Percentiles rank a stretch among this genome's conserved stretches.
Evolutionary conservation across 2,797 vertebrate species (phyloP).

Genomic region (Micrastur ruficollis): DNA sequence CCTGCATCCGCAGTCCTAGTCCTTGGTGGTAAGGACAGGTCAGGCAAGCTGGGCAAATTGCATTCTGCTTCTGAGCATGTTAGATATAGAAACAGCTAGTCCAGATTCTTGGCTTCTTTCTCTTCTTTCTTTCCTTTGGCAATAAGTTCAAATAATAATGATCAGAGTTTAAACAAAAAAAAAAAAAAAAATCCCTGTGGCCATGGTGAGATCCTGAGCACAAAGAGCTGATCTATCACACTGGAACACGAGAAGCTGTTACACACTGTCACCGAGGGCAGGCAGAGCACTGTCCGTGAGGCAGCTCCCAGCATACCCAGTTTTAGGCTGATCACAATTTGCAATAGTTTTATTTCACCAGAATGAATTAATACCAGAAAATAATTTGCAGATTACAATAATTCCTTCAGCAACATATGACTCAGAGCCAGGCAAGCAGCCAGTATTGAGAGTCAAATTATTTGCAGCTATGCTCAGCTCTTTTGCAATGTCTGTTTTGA

Average conservation of each 20-base stretch:
- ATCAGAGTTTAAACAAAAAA: background rate
- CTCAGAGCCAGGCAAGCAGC: constrained; percentile 23
- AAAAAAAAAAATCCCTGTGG: background rate
- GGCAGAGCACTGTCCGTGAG: background rate
- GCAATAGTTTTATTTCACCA: background rate
- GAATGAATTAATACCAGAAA: constrained; percentile 26
- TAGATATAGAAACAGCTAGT: background rate
- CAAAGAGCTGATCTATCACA: background rate
- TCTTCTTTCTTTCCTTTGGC: background rate
- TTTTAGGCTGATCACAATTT: background rate
- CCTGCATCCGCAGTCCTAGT: background rate
- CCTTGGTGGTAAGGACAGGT: background rate
- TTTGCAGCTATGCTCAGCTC: background rate
- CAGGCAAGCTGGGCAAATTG: background rate
- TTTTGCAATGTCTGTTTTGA: constrained; percentile 1
- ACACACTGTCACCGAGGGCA: fast-evolving
- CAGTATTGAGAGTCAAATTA: background rate
- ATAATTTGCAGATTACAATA: constrained; percentile 15
- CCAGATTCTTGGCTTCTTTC: background rate
- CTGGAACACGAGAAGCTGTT: background rate
- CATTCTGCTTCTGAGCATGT: background rate
- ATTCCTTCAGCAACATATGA: background rate
- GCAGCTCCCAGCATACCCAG: background rate
- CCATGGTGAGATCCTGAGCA: background rate
- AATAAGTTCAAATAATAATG: background rate